Conservation (phyloP, 1,140 invertebrate genomes). For the Camponotus floridanus region DNA sequence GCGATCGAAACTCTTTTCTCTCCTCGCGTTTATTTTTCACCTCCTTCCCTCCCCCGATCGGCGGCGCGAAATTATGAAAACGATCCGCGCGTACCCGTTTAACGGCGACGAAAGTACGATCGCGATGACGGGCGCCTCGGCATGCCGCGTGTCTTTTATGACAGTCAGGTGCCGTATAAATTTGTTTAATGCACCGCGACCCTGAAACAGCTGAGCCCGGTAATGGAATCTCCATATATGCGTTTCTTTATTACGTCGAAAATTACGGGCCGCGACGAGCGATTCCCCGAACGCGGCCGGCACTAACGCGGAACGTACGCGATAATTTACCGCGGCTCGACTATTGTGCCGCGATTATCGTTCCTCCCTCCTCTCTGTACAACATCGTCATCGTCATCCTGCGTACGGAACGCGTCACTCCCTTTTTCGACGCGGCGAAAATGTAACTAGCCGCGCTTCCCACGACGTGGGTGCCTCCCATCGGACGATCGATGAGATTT, state of each 20-base stretch:
- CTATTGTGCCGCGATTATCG: constrained; percentile 54
- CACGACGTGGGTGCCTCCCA: constrained; percentile 30
- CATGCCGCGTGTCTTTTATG: constrained; percentile 75
- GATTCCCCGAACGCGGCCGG: constrained; percentile 64
- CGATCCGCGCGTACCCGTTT: constrained; percentile 26
- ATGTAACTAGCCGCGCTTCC: background rate
- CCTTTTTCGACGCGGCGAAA: constrained; percentile 19
- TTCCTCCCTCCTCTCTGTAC: background rate
- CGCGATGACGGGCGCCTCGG: constrained; percentile 66
- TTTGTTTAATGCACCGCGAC: constrained; percentile 75
- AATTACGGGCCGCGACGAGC: constrained; percentile 67
- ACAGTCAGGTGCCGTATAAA: constrained; percentile 76
- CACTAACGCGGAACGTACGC: constrained; percentile 49
- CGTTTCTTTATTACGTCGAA: constrained; percentile 74
- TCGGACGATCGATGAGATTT: constrained; percentile 6
- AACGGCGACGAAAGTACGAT: constrained; percentile 72
- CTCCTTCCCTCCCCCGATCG: constrained; percentile 7
- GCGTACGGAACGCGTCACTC: background rate
- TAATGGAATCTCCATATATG: constrained; percentile 76
- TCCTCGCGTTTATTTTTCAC: constrained; percentile 15
- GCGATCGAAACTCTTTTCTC: constrained; percentile 40
- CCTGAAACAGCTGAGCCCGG: constrained; percentile 71
- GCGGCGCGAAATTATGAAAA: constrained; percentile 62
- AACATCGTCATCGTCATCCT: background rate
- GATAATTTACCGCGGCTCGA: constrained; percentile 63